Evolutionary conservation across 1,140 invertebrate genomes (phyloP).

Genomic region (Drosophila burlai): DNA sequence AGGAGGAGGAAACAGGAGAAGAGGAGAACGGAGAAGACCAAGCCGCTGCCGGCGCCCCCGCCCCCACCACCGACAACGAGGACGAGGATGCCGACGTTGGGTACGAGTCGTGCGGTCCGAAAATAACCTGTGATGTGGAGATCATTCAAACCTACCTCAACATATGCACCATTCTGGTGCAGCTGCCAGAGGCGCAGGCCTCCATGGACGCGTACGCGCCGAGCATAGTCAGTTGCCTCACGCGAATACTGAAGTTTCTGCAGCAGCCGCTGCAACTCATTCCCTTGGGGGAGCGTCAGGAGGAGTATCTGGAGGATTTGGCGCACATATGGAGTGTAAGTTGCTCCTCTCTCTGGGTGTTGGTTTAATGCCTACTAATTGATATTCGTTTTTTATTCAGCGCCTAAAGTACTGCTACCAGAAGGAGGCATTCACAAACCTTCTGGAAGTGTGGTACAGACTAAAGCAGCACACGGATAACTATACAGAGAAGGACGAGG

Average conservation of each 20-base stretch:
- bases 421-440: slow-evolving; percentile 49
- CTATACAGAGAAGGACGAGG: slow-evolving; percentile 52
- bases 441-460: slow-evolving; percentile 48
- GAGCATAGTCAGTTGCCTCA: slow-evolving; percentile 65
- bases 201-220: slow-evolving; percentile 58
- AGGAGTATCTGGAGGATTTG: slow-evolving; percentile 76
- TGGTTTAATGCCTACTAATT: not conserved
- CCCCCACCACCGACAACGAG: slow-evolving; percentile 27
- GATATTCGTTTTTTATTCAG: slow-evolving; percentile 9
- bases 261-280: slow-evolving; percentile 65
- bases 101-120: slow-evolving; percentile 43
- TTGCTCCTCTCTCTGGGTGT: not conserved
- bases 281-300: slow-evolving; percentile 65
- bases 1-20: slow-evolving; percentile 45
- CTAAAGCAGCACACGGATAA: slow-evolving; percentile 59
- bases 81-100: slow-evolving; percentile 44
- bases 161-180: slow-evolving; percentile 81
- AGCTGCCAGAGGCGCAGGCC: slow-evolving; percentile 68
- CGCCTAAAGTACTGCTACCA: slow-evolving; percentile 68
- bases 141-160: slow-evolving; percentile 81
- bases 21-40: slow-evolving; percentile 11
- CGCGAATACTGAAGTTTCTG: slow-evolving; percentile 60
- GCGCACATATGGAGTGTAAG: slow-evolving; percentile 76
- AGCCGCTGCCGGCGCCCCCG: slow-evolving; percentile 1
- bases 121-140: slow-evolving; percentile 71